Evolutionary conservation across 1,140 invertebrate species (phyloP).

Genomic region (Trichogramma pretiosum): DNA sequence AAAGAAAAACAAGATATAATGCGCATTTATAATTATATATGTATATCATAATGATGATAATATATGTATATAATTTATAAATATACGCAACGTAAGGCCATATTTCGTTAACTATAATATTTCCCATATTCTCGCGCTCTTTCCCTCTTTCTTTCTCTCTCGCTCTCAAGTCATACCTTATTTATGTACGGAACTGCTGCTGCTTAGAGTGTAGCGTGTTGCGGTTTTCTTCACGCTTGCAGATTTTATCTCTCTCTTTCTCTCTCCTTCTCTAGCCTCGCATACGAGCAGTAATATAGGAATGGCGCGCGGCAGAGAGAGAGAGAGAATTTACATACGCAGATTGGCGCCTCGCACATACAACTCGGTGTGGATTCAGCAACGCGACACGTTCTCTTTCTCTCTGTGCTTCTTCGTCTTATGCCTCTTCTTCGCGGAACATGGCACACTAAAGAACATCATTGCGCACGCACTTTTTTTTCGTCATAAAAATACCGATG

Average conservation of each 20-base stretch:
- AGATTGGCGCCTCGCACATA: slow-evolving; percentile 10
- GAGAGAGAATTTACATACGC: slow-evolving; percentile 16
- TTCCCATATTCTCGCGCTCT: slow-evolving; percentile 6
- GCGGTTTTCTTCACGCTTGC: too few relatives aligned
- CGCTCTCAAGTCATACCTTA: not conserved
- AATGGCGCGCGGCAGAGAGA: too few relatives aligned
- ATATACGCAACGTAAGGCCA: slow-evolving; percentile 15
- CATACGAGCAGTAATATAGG: too few relatives aligned
- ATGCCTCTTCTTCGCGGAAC: not conserved
- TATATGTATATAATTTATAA: slow-evolving; percentile 12
- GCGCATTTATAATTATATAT: not conserved
- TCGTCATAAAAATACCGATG: too few relatives aligned
- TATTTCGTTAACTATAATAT: slow-evolving; percentile 18
- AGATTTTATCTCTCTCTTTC: slow-evolving; percentile 17
- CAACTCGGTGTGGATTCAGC: not conserved
- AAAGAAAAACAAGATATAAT: too few relatives aligned
- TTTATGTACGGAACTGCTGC: too few relatives aligned
- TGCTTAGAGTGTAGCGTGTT: too few relatives aligned
- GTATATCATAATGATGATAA: not conserved
- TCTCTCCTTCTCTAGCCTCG: too few relatives aligned
- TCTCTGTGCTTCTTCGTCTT: too few relatives aligned
- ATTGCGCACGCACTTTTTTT: too few relatives aligned
- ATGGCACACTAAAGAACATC: slow-evolving; percentile 6
- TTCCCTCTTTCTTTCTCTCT: not conserved
- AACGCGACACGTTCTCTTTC: not conserved